Evolutionary conservation across 2,797 vertebrate species (phyloP).

Genomic region (Brachyalestes nurse): DNA sequence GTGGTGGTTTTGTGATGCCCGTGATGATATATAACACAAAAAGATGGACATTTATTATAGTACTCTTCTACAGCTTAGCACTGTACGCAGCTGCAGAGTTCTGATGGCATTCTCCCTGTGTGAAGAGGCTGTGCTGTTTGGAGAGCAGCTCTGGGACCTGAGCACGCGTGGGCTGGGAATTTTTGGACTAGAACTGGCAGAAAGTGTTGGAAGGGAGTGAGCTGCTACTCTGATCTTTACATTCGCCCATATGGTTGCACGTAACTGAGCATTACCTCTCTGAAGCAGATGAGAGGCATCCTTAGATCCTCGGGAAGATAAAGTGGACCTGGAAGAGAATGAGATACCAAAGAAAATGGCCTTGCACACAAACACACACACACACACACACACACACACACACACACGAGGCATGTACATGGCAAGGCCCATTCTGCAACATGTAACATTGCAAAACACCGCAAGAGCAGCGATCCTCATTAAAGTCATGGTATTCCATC

Average conservation of each 20-base stretch:
- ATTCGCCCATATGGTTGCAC: slow-evolving; percentile 38
- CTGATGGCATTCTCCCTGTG: background rate
- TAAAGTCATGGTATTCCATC: slow-evolving; percentile 42
- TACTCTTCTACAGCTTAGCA: background rate
- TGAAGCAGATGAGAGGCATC: background rate
- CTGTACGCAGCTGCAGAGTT: slow-evolving; percentile 1
- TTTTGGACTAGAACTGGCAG: slow-evolving; percentile 28
- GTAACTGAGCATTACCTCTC: background rate
- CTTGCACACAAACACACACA: slow-evolving; percentile 2
- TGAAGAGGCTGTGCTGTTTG: slow-evolving; percentile 19
- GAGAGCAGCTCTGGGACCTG: slow-evolving; percentile 21
- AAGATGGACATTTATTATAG: background rate
- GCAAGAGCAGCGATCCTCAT: slow-evolving; percentile 7
- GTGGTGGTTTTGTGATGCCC: background rate
- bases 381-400: slow-evolving; percentile 10
- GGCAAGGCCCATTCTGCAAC: slow-evolving; percentile 10
- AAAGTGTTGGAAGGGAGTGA: slow-evolving; percentile 23
- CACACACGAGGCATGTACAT: background rate
- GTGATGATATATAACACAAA: background rate
- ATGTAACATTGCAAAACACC: slow-evolving; percentile 25
- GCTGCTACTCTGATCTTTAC: slow-evolving; percentile 36
- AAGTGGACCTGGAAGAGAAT: slow-evolving; percentile 18
- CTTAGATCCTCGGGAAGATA: background rate
- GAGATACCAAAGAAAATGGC: slow-evolving; percentile 4
- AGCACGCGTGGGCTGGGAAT: slow-evolving; percentile 25